These are phyloP conservation scores for Muscidifurax raptorellus DNA, from an alignment of 1,140 invertebrate genomes.

Conservation along the genomic window DNA sequence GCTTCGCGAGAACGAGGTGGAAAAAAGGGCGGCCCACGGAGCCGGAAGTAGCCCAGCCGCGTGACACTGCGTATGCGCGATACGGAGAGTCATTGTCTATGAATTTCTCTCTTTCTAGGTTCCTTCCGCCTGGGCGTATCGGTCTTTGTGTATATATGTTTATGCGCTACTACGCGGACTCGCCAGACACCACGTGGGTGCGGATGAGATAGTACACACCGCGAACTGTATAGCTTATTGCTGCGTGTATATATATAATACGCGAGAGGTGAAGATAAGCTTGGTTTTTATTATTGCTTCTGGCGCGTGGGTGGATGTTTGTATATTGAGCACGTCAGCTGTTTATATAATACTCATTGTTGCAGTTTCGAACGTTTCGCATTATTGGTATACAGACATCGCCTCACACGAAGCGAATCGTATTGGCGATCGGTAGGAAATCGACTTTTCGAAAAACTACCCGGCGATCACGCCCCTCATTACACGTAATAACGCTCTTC, in stretches of 20 bases:
- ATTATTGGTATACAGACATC: background rate
- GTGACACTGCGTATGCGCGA: background rate
- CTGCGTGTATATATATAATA: no score
- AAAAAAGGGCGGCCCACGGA: constrained; percentile 23
- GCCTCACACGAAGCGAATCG: background rate
- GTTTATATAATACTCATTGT: background rate
- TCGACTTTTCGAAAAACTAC: no score
- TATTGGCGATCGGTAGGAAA: background rate
- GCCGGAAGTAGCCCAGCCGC: constrained; percentile 27
- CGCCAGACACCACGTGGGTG: constrained; percentile 26
- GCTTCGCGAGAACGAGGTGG: background rate
- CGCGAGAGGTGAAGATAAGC: background rate
- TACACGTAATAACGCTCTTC: background rate
- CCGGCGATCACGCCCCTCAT: background rate
- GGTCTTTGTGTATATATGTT: no score
- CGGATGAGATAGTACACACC: background rate
- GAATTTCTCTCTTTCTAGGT: constrained; percentile 54
- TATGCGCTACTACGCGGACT: background rate
- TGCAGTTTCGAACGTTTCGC: background rate
- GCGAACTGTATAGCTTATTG: background rate
- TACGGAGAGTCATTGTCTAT: constrained; percentile 60
- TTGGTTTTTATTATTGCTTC: background rate
- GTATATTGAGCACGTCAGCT: background rate
- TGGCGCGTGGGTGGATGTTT: background rate
- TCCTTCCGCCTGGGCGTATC: constrained; percentile 67